Evolutionary conservation across 2,113 vertebrate species (phyloP).

Genomic region (Calyptommatus sinebrachiatus): DNA sequence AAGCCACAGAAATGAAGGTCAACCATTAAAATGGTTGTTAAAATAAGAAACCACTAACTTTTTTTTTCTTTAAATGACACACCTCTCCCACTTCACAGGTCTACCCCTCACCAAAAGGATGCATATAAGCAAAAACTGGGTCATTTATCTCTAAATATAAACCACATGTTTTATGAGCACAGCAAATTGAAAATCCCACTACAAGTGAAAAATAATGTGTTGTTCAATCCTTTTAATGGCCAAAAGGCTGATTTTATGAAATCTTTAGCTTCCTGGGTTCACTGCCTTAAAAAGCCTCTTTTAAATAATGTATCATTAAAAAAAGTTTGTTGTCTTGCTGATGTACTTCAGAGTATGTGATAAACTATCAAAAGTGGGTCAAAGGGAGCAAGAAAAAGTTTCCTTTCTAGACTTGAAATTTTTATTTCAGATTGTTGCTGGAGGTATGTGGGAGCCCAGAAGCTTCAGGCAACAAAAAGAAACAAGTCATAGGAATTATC

Average conservation of each 20-base stretch:
- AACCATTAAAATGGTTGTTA: background rate
- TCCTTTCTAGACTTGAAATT: background rate
- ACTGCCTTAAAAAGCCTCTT: slow-evolving; percentile 17
- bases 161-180: background rate
- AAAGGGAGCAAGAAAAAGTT: background rate
- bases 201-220: slow-evolving; percentile 3
- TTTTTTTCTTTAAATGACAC: background rate
- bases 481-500: background rate
- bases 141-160: background rate
- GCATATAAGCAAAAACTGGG: background rate
- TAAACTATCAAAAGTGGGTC: slow-evolving; percentile 4
- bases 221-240: slow-evolving; percentile 17
- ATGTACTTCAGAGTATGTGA: slow-evolving; percentile 1
- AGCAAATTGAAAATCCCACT: slow-evolving; percentile 15
- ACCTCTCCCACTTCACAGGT: background rate
- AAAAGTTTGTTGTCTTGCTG: slow-evolving; percentile 5
- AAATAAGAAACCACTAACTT: background rate
- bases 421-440: background rate
- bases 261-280: slow-evolving; percentile 8
- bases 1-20: background rate
- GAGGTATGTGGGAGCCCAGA: too few relatives aligned
- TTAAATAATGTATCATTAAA: slow-evolving; percentile 20
- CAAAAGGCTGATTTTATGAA: slow-evolving; percentile 3
- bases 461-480: background rate
- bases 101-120: background rate